Percentiles rank a stretch among this genome's conserved stretches.
Conservation (phyloP, 2,113 vertebrate species). For the Lepus timidus region DNA sequence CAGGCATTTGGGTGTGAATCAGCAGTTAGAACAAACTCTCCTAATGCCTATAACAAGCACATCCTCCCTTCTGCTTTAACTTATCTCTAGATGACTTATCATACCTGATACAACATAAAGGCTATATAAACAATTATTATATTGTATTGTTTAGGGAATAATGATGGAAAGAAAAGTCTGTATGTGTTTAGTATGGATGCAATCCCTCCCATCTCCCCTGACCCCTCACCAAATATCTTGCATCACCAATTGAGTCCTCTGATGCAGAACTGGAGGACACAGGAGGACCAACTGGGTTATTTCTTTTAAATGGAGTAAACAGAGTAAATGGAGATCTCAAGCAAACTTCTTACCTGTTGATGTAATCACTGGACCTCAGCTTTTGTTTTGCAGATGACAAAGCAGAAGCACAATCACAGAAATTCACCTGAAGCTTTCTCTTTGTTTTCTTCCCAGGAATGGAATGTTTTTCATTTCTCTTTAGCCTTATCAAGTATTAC, state of each 20-base stretch:
- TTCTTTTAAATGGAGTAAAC: conserved; percentile 36
- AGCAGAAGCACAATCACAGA: background rate
- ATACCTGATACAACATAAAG: background rate
- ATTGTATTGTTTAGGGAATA: background rate
- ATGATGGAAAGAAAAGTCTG: background rate
- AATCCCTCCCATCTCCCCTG: background rate
- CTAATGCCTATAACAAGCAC: too few species aligned
- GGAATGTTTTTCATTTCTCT: conserved; percentile 1
- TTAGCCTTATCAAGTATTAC: background rate
- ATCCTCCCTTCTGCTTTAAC: background rate
- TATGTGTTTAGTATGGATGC: background rate
- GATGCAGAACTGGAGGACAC: background rate
- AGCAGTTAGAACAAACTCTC: too few species aligned
- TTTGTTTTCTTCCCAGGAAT: conserved; percentile 22
- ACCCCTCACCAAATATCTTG: too few species aligned
- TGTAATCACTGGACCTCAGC: background rate
- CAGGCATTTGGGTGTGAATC: too few species aligned
- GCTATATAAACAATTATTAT: background rate
- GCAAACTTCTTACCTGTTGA: background rate
- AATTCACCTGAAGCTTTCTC: background rate
- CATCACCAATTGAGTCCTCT: too few species aligned
- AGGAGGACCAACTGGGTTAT: background rate
- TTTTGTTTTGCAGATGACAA: conserved; percentile 13
- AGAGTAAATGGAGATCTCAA: background rate
- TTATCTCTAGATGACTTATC: background rate